Base-by-base conservation (phyloP, 2,888 invertebrate species). In the Therioaphis trifolii region DNA sequence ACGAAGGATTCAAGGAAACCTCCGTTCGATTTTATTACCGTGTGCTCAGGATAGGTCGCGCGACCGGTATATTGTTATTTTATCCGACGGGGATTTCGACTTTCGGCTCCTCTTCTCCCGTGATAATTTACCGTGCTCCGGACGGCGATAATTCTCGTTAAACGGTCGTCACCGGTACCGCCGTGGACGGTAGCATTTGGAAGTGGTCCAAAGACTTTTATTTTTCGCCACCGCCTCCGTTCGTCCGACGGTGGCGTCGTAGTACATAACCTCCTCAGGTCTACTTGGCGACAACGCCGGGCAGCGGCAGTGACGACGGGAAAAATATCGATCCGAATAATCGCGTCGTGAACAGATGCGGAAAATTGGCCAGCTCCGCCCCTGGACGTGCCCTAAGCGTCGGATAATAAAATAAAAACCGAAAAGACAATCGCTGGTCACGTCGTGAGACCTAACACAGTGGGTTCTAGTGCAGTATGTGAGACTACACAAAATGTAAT, bases 241-340 rank as follows among this genome's bases (percentile, higher is more conserved):
- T n/a, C 52, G n/a, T 3, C 18, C 11, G 75, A 24, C n/a, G 24
- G 15, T 21, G 35, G 27, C 63, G 29, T 11, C 77, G 55, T 21
- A 5, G 46, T 14, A 55, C 61, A 15, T 21, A 21, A 35, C 15
- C 63, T 21, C 9, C 77, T 46, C 21, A 46, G 49, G 21, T 29
- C 40, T 40, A 14, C n/a, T 46, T 63, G 29, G 3, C n/a, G 35
- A 35, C 66, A n/a, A 66, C 63, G 76, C 46, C n/a, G 49, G 63
- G 4, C 18, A n/a, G n/a, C n/a, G n/a, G n/a, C n/a, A n/a, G n/a
- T n/a, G n/a, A n/a, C n/a, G 77, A 29, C 49, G 77, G 63, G 15
- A n/a, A 49, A 55, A 61, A 76, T 46, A 77, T 77, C 77, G 77
- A 77, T 77, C 77, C 77, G 49, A 66, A 66, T 77, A 66, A 77